Base-by-base conservation (phyloP, 2,888 invertebrate species). In the Nemoura dubitans region DNA sequence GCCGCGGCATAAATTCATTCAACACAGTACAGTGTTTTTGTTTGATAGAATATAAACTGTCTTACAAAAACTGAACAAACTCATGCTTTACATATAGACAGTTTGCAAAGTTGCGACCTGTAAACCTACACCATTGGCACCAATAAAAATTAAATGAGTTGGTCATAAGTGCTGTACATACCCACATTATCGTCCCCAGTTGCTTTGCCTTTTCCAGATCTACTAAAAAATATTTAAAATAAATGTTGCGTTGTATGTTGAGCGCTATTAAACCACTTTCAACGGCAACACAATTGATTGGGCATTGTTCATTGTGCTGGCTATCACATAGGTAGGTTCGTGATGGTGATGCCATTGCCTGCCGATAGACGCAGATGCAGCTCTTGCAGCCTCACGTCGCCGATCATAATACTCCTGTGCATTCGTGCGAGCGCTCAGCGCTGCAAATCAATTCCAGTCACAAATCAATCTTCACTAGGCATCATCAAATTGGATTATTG, bases 401-500 rank as follows among this genome's bases (percentile, higher is more conserved):
- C 59, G 59, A 59, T 7, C 14, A 21, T 36, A 59, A 59, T 59
- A 21, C 59, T 21, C 59, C 21, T 2, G 59, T 59, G 59, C 59
- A 59, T 59, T 59, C 59, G 36, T 2, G 59, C 10, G n/a, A n/a
- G n/a, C n/a, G n/a, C n/a, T n/a, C n/a, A 3, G 21, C 59, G 59
- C 59, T 59, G 59, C 59, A 21, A 59, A 59, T 21, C 59, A 59
- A 59, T 59, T 21, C 59, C 59, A 3, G 21, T 59, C 59, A 59
- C 59, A 59, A 59, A 59, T 59, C 59, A 59, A 59, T 59, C 59
- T 59, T 59, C 59, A 59, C 59, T 59, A 59, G 59, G 21, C 59
- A 21, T 59, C 14, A 59, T 59, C 59, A 59, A 59, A 59, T 59
- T 59, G 16, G 59, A 59, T 14, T 59, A 59, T 59, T 59, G 59